Base-by-base conservation (phyloP, 2,888 invertebrate species). In the Hypomecis punctinalis region DNA sequence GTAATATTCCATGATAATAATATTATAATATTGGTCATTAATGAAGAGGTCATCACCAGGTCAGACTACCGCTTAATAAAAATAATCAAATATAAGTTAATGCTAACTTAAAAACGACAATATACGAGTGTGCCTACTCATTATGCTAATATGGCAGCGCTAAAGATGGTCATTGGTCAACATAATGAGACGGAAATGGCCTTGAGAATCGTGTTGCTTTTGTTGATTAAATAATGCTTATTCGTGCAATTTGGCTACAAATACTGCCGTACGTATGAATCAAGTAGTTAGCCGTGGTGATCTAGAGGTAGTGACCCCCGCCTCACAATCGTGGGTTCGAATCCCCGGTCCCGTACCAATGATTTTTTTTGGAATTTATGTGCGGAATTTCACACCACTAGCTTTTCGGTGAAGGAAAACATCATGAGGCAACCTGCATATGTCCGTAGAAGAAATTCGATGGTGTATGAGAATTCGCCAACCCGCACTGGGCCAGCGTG, bases 171-270 rank as follows among this genome's bases (percentile, higher is more conserved):
- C 59, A 49, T 59, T 45, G 49, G 39, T 37, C 43, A 45, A 49
- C 63, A 42, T 55, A 46, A 59, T 45, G 45, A 54, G 63, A 59
- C 63, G 63, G 59, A 64, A 59, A 51, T 55, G 49, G 45, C 63
- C 63, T 64, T 64, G 55, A 60, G 7, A 48, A 59, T 49, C 43
- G 47, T 48, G 49, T 49, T 52, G 39, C 47, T 47, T 58, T 47
- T 53, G 63, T 53, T 47, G 58, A 63, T 52, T 52, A 51, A 56
- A 56, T 37, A 37, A 55, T 56, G 43, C 43, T 51, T 42, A 43
- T 49, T 37, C 47, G 58, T 59, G 43, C 23, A 51, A 51, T 51
- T 59, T 49, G n/a, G 43, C 23, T 59, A 47, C 56, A 48, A 35
- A 42, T 39, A 56, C 46, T 7, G 13, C 8, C 9, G 46, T 6